phyloP scores from a whole-genome alignment of 2,888 invertebrate genomes.

The Smittia sp. region DNA sequence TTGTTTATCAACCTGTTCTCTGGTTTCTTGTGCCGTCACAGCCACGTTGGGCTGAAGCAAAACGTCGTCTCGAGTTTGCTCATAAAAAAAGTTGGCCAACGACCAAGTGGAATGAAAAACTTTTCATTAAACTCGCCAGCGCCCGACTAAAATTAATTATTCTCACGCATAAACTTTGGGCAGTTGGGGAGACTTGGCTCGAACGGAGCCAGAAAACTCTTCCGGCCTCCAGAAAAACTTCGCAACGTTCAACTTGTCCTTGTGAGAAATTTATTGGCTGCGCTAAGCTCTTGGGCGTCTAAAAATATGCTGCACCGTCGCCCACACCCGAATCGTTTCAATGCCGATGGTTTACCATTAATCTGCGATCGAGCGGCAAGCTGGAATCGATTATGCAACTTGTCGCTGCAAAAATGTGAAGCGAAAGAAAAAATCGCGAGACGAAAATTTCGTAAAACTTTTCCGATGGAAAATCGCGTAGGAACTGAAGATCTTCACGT shows the following conservation, averaged over 20 bases:
- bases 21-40: not conserved
- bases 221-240: not conserved
- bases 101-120: conserved; percentile 28
- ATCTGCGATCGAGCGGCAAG: not conserved
- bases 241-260: not conserved
- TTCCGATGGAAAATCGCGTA: conserved; percentile 34
- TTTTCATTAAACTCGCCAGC: conserved; percentile 9
- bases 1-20: conserved; percentile 32
- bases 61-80: not conserved
- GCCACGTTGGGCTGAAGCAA: not conserved
- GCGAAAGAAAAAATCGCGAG: not conserved
- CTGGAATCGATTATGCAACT: conserved; percentile 29
- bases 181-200: not conserved
- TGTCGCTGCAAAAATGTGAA: not conserved
- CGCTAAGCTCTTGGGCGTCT: not conserved
- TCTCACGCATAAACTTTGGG: conserved; percentile 16
- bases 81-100: conserved; percentile 20
- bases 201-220: too few relatives aligned
- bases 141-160: conserved; percentile 25
- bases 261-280: not conserved
- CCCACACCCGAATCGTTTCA: not conserved
- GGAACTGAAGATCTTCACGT: conserved; percentile 31
- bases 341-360: conserved; percentile 29
- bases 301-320: conserved; percentile 1
- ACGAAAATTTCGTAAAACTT: conserved; percentile 26